phyloP scores from a whole-genome alignment of 2,113 vertebrate genomes.

The Macquaria ambigua region DNA sequence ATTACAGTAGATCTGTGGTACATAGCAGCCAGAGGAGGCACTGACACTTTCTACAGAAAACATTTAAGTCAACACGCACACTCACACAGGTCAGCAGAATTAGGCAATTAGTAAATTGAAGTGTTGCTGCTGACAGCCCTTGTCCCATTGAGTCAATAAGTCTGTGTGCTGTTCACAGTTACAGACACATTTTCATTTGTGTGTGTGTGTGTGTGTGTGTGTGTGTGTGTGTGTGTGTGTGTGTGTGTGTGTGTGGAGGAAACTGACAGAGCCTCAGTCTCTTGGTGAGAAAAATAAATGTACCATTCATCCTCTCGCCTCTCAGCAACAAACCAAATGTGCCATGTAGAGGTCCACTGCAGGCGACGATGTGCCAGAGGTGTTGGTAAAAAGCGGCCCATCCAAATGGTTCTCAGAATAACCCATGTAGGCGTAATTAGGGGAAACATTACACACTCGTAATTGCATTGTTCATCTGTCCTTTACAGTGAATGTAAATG shows the following conservation, averaged over 20 bases:
- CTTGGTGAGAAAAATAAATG: slow-evolving; percentile 60
- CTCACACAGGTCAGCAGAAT: slow-evolving; percentile 76
- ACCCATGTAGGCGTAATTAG: slow-evolving; percentile 35
- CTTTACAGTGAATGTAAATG: slow-evolving; percentile 49
- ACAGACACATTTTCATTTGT: slow-evolving; percentile 56
- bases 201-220: background rate
- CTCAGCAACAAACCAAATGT: slow-evolving; percentile 50
- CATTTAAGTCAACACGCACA: slow-evolving; percentile 35
- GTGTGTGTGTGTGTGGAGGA: slow-evolving; percentile 21
- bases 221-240: background rate
- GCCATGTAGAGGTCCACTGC: slow-evolving; percentile 49
- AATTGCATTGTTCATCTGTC: slow-evolving; percentile 56
- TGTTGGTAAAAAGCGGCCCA: slow-evolving; percentile 53
- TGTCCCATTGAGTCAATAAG: slow-evolving; percentile 79
- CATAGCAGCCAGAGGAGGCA: slow-evolving; percentile 67
- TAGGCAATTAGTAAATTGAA: slow-evolving; percentile 70
- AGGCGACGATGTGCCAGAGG: slow-evolving; percentile 48
- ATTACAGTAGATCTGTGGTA: slow-evolving; percentile 64
- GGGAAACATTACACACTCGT: slow-evolving; percentile 40
- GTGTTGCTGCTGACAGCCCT: slow-evolving; percentile 81
- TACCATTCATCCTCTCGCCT: slow-evolving; percentile 45
- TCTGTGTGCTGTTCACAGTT: slow-evolving; percentile 68
- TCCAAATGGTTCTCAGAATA: slow-evolving; percentile 38
- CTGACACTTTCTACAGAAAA: slow-evolving; percentile 55
- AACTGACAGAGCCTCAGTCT: slow-evolving; percentile 45